These are phyloP conservation scores for Sorex maritimensis DNA, from an alignment of 2,797 vertebrate species.

Conservation along the genomic window DNA sequence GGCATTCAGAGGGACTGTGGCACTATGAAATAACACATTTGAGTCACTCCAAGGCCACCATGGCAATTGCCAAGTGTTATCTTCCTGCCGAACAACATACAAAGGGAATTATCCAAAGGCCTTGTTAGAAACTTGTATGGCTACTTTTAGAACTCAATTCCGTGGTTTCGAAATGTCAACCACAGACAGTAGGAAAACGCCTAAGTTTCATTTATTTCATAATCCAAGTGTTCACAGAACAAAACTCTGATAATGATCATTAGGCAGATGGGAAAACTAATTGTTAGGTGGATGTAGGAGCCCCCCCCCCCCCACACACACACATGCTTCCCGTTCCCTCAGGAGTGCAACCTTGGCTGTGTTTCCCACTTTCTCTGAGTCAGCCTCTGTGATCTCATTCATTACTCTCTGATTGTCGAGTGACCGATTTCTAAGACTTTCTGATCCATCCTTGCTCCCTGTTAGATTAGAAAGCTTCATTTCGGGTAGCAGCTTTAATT, in stretches of 20 bases:
- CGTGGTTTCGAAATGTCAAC: background rate
- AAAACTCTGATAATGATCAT: slow-evolving; percentile 47
- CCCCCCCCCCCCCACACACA: background rate
- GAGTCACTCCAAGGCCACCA: slow-evolving; percentile 6
- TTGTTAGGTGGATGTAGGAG: background rate
- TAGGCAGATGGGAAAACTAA: slow-evolving; percentile 59
- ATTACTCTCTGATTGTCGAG: slow-evolving; percentile 63
- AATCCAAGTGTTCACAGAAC: slow-evolving; percentile 40
- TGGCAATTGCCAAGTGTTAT: background rate
- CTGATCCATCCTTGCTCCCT: slow-evolving; percentile 63
- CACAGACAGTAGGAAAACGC: slow-evolving; percentile 21
- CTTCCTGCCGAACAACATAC: background rate
- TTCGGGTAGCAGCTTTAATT: slow-evolving; percentile 72
- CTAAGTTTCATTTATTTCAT: slow-evolving; percentile 55
- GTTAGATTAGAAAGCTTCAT: slow-evolving; percentile 83
- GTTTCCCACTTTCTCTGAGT: slow-evolving; percentile 52
- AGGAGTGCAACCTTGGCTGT: background rate
- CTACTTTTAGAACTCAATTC: background rate
- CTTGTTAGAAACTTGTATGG: background rate
- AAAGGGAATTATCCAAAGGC: background rate
- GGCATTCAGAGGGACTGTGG: background rate
- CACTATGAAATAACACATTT: background rate
- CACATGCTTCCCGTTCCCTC: background rate
- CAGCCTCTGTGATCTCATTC: slow-evolving; percentile 43
- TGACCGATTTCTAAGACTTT: slow-evolving; percentile 46